Evolutionary conservation across 2,113 vertebrate genomes (phyloP).

Genomic region (Grammomys dolichurus): DNA sequence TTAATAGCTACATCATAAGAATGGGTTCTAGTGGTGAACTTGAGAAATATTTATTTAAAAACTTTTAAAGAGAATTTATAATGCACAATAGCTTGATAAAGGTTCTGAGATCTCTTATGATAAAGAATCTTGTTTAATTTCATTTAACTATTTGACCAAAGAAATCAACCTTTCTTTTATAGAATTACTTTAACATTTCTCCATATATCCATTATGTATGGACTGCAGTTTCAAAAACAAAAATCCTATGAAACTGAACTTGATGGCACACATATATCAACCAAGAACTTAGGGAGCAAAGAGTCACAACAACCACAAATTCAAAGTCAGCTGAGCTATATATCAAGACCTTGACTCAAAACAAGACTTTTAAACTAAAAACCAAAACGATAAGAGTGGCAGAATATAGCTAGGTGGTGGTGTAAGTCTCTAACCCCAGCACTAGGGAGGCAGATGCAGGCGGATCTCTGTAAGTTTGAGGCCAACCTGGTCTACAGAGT

Average conservation of each 20-base stretch:
- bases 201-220: background rate
- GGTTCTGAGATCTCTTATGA: background rate
- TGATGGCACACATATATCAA: background rate
- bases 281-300: background rate
- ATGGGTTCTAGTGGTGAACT: background rate
- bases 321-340: background rate
- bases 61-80: background rate
- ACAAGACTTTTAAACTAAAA: slow-evolving; percentile 4
- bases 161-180: slow-evolving; percentile 19
- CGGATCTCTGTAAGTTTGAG: background rate
- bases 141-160: slow-evolving; percentile 6
- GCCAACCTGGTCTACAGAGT: background rate
- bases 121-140: slow-evolving; percentile 55
- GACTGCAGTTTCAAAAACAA: background rate
- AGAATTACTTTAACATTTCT: slow-evolving; percentile 47
- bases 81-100: slow-evolving; percentile 6
- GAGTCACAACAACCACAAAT: background rate
- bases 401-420: background rate
- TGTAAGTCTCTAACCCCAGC: background rate
- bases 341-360: background rate
- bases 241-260: background rate
- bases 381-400: background rate
- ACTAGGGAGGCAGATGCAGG: background rate
- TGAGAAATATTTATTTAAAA: slow-evolving; percentile 5
- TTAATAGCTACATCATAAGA: background rate